Evolutionary conservation across 2,797 vertebrate species (phyloP), one percentile per base, ranked within the genome.

Genomic region (Pantherophis alleghaniensis): DNA sequence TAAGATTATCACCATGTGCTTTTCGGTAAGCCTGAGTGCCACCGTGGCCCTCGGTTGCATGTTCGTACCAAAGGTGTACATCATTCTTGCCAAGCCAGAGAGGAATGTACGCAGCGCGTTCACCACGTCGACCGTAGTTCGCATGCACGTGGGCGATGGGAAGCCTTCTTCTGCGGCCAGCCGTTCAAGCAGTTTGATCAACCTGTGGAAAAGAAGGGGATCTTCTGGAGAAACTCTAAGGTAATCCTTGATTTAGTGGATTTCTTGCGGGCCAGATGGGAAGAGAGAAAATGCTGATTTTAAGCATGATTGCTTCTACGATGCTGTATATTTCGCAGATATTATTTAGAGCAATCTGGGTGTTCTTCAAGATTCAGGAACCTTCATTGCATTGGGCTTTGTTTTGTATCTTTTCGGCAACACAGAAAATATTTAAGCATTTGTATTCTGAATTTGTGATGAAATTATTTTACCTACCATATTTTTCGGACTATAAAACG

Each of bases 1-100:
- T 98, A 99, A 99, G 98, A 99, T 99, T 95, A 99, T 99, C 98
- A 99, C 99, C 95, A 99, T 99, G 98, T 99, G 99, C 96, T 99
- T 99, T 98, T 99, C 99, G 0, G 99, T 99, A 91, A 99, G 99
- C 95, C 98, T 99, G 96, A 99, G 99, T 18, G 99, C 99, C 96
- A 99, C 99, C 0, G 99, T 99, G 96, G 99, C 99, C 0, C 98
- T 99, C 0, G 98, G 99, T 95, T 99, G 99, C 92, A 99, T 99
- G 99, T 99, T 99, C 92, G 99, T 98, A 89, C 99, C 99, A 59
- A 99, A 99, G 97, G 99, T 99, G 13, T 99, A 99, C 97, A 99
- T 99, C 97, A 99, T 99, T 97, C 98, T 99, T 7, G 99, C 99
- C 92, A 99, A 99, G 95, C 99, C 99, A 0, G 99, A 99, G 96